A percentile compares a stretch with the other conserved stretches of the same genome.
Conservation (phyloP, 2,113 vertebrate species). For the Oryzias melastigma region DNA sequence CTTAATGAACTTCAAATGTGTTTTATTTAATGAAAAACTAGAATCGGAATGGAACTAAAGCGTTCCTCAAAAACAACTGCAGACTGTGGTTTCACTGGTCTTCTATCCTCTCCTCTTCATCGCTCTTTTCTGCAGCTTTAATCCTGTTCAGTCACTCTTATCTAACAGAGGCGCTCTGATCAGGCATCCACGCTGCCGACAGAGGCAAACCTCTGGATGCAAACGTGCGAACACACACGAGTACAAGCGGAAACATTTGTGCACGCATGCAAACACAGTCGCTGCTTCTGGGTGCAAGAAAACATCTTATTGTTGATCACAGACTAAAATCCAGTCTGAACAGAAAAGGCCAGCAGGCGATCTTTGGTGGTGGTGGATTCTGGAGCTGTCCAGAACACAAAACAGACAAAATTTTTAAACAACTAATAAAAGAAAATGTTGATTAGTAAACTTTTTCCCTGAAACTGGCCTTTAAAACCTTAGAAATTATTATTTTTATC, state of each 20-base stretch:
- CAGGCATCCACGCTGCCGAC: slow-evolving; percentile 4
- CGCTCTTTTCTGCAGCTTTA: no score
- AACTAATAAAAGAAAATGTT: no score
- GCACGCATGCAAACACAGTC: slow-evolving; percentile 12
- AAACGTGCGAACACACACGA: slow-evolving; percentile 7
- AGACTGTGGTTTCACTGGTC: slow-evolving; percentile 19
- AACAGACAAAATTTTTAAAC: not conserved
- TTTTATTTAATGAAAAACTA: no score
- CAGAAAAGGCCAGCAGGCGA: no score
- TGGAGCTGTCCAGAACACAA: not conserved
- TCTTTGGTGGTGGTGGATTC: not conserved
- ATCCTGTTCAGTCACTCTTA: no score
- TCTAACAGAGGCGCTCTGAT: not conserved
- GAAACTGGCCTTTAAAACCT: no score
- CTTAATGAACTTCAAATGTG: no score
- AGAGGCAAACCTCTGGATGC: slow-evolving; percentile 13
- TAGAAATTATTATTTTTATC: no score
- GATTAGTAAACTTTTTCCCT: no score
- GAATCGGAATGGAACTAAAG: no score
- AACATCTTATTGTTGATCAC: not conserved
- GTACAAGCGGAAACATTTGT: slow-evolving; percentile 19
- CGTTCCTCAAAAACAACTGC: slow-evolving; percentile 14
- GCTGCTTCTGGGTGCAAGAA: slow-evolving; percentile 9
- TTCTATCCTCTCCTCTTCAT: not conserved
- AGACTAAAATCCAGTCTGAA: no score